A percentile compares a stretch with the other conserved stretches of the same genome.
Conservation (phyloP, 2,113 vertebrate species). For the Phylloscopus trochilus region DNA sequence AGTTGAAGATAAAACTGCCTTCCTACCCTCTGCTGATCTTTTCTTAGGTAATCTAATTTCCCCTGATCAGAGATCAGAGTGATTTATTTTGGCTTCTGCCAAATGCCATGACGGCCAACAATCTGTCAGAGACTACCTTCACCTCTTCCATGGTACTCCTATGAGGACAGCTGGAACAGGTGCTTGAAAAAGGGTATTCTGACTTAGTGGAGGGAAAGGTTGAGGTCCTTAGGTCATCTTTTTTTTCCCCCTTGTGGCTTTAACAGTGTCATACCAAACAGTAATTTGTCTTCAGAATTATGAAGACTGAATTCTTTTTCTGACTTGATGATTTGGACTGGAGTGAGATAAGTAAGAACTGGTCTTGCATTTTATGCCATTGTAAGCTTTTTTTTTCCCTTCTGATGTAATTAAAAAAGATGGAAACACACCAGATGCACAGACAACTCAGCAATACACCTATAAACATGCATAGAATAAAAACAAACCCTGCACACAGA, state of each 20-base stretch:
- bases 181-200: neutral
- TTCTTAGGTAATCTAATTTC: neutral
- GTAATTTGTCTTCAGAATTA: neutral
- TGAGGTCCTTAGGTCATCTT: neutral
- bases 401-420: neutral
- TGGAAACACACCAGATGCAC: neutral
- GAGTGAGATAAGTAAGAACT: neutral
- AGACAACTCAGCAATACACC: neutral
- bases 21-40: neutral
- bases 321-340: neutral
- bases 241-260: neutral
- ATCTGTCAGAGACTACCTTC: neutral
- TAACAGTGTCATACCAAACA: neutral
- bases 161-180: neutral
- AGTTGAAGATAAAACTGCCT: neutral
- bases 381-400: neutral
- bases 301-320: neutral
- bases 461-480: neutral
- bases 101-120: constrained; percentile 2
- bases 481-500: neutral
- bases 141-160: neutral
- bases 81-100: neutral
- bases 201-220: neutral
- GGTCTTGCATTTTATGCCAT: neutral
- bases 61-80: neutral